Conservation (phyloP, 2,888 invertebrate genomes). For the Hyposoter dolosus region DNA sequence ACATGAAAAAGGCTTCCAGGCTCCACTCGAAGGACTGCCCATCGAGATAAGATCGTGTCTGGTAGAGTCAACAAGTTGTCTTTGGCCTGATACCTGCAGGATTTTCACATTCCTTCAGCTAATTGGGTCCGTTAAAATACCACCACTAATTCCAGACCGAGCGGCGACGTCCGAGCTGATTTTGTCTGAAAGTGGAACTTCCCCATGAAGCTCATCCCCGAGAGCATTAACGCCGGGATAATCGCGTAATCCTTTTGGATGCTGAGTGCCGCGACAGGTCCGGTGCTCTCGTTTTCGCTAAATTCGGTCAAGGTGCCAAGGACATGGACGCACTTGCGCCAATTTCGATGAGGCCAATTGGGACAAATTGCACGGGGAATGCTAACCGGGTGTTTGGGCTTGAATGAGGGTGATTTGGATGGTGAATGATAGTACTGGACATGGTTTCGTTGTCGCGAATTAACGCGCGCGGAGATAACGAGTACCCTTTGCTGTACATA, state of each 20-base stretch:
- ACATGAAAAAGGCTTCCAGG: background rate
- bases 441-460: conserved; percentile 46
- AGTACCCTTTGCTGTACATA: conserved; percentile 23
- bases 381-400: conserved; percentile 14
- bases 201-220: background rate
- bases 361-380: conserved; percentile 31
- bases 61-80: conserved; percentile 75
- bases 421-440: conserved; percentile 40
- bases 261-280: background rate
- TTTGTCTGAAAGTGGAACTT: conserved; percentile 3
- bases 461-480: conserved; percentile 55
- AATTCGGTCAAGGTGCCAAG: conserved; percentile 59
- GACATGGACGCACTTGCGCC: conserved; percentile 42
- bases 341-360: conserved; percentile 44
- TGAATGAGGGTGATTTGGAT: conserved; percentile 47
- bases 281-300: background rate
- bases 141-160: background rate
- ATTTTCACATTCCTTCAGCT: background rate
- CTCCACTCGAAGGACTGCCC: conserved; percentile 32
- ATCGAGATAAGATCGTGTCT: conserved; percentile 73
- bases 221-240: background rate
- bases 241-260: conserved; percentile 6
- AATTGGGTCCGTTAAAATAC: conserved; percentile 22
- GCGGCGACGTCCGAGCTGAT: background rate
- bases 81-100: background rate